These are phyloP conservation scores for Elgaria multicarinata DNA, from an alignment of 2,113 vertebrate genomes.

Conservation along the genomic window DNA sequence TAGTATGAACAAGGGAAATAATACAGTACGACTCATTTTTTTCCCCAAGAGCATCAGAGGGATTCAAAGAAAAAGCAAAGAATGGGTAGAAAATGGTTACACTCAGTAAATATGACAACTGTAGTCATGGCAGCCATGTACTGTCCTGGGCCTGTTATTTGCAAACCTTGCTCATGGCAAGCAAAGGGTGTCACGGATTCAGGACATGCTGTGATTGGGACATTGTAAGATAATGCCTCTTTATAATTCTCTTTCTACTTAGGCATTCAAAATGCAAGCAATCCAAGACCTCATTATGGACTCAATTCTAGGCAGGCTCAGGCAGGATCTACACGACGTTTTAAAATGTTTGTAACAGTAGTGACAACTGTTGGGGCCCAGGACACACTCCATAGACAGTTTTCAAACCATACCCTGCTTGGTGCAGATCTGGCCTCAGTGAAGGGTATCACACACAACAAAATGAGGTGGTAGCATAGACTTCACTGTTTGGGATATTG, in stretches of 20 bases:
- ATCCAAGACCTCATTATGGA: too few relatives aligned
- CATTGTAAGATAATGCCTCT: neutral
- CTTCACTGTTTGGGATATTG: neutral
- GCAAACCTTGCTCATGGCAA: neutral
- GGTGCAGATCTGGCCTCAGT: too few relatives aligned
- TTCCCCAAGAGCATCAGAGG: neutral
- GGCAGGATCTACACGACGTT: too few relatives aligned
- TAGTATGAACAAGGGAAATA: neutral
- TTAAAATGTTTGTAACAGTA: too few relatives aligned
- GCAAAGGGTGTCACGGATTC: neutral
- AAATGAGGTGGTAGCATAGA: too few relatives aligned
- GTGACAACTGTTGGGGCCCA: too few relatives aligned
- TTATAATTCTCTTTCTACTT: neutral
- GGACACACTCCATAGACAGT: too few relatives aligned
- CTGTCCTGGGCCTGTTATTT: neutral
- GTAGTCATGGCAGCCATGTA: neutral
- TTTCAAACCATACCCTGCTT: too few relatives aligned
- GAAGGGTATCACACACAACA: too few relatives aligned
- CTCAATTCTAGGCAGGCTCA: too few relatives aligned
- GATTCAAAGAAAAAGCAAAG: neutral
- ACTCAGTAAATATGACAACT: neutral
- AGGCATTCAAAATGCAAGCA: neutral
- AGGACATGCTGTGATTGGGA: neutral
- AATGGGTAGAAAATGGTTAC: neutral
- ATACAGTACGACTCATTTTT: neutral